These are phyloP conservation scores for Mayetiola destructor DNA, from an alignment of 2,888 invertebrate genomes.

Conservation along the genomic window DNA sequence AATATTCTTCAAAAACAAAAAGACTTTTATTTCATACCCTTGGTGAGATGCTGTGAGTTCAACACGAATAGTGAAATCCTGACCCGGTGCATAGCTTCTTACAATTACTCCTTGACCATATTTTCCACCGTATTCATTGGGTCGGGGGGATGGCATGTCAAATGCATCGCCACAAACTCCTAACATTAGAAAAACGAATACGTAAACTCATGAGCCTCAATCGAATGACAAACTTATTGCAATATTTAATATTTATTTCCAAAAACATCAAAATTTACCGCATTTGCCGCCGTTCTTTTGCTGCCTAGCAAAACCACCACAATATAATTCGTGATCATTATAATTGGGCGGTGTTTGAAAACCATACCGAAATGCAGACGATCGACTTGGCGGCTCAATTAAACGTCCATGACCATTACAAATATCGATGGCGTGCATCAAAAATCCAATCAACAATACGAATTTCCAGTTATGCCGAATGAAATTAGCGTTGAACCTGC, in stretches of 20 bases:
- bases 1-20: not conserved
- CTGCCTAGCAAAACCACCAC: constrained; percentile 74
- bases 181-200: too few relatives aligned
- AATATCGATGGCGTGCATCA: not conserved
- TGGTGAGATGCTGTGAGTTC: constrained; percentile 79
- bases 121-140: constrained; percentile 70
- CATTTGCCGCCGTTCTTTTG: constrained; percentile 75
- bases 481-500: too few relatives aligned
- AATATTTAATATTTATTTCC: too few relatives aligned
- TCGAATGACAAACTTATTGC: too few relatives aligned
- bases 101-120: constrained; percentile 73
- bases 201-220: too few relatives aligned
- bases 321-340: constrained; percentile 66
- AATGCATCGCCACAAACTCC: constrained; percentile 73
- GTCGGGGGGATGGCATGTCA: constrained; percentile 50
- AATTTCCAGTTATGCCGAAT: not conserved
- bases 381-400: constrained; percentile 72
- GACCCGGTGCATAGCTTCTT: constrained; percentile 53
- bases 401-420: constrained; percentile 31
- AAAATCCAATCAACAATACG: not conserved
- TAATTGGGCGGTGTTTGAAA: constrained; percentile 69
- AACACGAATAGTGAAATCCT: constrained; percentile 55
- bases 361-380: constrained; percentile 79
- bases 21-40: constrained; percentile 36
- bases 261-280: too few relatives aligned